Evolutionary conservation across 2,888 invertebrate species (phyloP).

Genomic region (Digitonthophagus gazella): DNA sequence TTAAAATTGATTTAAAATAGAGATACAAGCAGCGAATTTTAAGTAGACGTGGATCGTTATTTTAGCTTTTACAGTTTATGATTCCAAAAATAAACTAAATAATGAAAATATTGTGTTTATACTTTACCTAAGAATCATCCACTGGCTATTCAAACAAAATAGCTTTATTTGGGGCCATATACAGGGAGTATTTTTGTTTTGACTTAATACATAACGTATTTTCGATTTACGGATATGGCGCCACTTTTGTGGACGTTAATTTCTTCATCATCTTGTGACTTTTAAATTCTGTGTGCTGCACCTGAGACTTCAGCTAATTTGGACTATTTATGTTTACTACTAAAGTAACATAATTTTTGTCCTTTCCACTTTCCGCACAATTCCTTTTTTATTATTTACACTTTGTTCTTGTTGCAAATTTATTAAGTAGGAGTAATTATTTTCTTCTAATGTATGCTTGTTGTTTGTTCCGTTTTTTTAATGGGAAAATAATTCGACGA

Average conservation of each 20-base stretch:
- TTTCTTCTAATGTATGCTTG: background rate
- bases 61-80: background rate
- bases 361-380: background rate
- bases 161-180: slow-evolving; percentile 13
- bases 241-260: slow-evolving; percentile 4
- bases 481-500: too few relatives aligned
- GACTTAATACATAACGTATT: background rate
- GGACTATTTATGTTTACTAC: too few relatives aligned
- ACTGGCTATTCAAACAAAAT: background rate
- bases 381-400: background rate
- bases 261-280: slow-evolving; percentile 10
- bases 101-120: background rate
- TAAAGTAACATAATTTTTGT: background rate
- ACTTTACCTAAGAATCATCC: background rate
- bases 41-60: background rate
- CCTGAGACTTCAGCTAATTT: background rate
- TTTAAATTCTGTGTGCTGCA: background rate
- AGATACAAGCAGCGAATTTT: background rate
- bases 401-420: background rate
- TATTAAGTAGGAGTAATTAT: background rate
- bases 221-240: background rate
- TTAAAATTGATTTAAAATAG: background rate
- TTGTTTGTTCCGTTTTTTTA: too few relatives aligned
- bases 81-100: background rate
- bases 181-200: slow-evolving; percentile 13